Conservation (phyloP, 1,140 invertebrate genomes). For the Rhizoglyphus robini region DNA sequence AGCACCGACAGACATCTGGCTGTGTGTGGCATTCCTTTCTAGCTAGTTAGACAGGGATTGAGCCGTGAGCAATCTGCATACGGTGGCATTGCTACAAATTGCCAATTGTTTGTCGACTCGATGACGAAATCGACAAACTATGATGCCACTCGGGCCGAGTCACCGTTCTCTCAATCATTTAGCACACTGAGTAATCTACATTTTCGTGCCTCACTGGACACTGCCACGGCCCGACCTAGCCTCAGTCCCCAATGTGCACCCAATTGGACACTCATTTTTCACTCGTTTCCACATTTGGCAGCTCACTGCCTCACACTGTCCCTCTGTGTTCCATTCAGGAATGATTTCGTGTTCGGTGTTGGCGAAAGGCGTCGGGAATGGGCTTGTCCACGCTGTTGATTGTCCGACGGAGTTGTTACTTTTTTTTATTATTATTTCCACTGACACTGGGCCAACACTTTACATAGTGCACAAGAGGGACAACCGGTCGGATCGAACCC, state of each 20-base stretch:
- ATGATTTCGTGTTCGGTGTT: background rate
- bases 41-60: background rate
- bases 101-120: conserved; percentile 8
- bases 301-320: background rate
- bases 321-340: background rate
- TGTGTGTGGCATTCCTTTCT: background rate
- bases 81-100: background rate
- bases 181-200: background rate
- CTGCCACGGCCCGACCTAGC: background rate
- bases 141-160: background rate
- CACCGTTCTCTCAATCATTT: background rate
- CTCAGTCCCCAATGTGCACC: conserved; percentile 1
- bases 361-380: conserved; percentile 6
- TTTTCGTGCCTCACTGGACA: background rate
- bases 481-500: background rate
- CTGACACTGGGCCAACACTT: background rate
- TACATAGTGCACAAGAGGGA: background rate
- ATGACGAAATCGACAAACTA: conserved; percentile 13
- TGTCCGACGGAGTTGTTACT: too few relatives aligned
- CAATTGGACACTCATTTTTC: conserved; percentile 11
- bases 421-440: background rate
- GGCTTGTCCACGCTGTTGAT: conserved; percentile 3
- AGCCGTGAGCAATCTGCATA: background rate
- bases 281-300: background rate
- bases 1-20: background rate